Evolutionary conservation across 2,113 vertebrate genomes (phyloP).

Genomic region (Galemys pyrenaicus): DNA sequence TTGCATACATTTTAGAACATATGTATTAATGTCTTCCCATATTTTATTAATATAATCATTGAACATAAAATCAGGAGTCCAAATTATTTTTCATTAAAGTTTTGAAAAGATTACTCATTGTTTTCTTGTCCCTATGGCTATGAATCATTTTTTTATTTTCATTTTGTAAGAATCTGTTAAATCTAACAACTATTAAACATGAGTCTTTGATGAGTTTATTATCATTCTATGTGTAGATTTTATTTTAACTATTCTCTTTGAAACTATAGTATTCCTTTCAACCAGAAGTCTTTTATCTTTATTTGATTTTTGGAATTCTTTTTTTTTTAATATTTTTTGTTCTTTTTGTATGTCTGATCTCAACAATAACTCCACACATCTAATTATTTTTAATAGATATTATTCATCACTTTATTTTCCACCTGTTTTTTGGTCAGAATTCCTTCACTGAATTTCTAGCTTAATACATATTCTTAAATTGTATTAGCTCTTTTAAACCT

Average conservation of each 20-base stretch:
- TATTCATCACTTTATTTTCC: background rate
- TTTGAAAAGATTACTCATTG: background rate
- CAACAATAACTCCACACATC: background rate
- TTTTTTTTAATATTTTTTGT: background rate
- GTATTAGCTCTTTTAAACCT: background rate
- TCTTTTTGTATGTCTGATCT: background rate
- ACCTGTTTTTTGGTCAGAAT: background rate
- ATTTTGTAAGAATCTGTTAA: background rate
- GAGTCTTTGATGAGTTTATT: background rate
- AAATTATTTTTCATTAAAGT: background rate
- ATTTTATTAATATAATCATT: background rate
- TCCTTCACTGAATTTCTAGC: background rate
- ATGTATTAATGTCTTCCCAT: background rate
- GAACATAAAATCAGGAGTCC: background rate
- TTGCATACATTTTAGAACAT: background rate
- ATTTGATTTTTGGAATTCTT: background rate
- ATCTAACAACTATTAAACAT: background rate
- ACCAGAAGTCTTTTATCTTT: background rate
- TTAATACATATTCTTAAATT: background rate
- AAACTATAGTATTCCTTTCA: background rate
- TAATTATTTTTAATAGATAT: background rate
- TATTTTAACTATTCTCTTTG: slow-evolving; percentile 25
- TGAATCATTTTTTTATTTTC: background rate
- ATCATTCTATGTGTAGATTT: background rate
- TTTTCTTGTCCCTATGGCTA: background rate